A percentile compares a stretch with the other conserved stretches of the same genome.
Conservation (phyloP, 2,797 vertebrate genomes). For the Pangasius macronema region DNA sequence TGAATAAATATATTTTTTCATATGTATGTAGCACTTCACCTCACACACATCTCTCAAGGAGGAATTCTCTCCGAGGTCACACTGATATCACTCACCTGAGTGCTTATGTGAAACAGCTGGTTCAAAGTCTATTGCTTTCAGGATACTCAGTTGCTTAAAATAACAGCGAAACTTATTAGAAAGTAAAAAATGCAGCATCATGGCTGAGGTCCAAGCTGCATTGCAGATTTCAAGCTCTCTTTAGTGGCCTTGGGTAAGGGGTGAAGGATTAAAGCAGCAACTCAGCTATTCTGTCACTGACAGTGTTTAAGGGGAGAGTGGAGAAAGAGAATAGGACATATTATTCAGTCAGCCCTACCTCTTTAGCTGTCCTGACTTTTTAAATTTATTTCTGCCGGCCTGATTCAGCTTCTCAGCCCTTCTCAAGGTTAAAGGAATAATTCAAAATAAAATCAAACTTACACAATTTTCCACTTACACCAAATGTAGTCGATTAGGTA, state of each 20-base stretch:
- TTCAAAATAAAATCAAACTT: too few relatives aligned
- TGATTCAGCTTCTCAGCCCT: neutral
- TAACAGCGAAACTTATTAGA: constrained; percentile 8
- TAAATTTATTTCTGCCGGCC: neutral
- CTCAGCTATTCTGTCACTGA: neutral
- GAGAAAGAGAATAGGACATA: neutral
- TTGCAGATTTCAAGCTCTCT: constrained; percentile 39
- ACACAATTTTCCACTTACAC: neutral
- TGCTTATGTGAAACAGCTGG: neutral
- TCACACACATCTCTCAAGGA: neutral
- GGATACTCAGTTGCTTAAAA: constrained; percentile 6
- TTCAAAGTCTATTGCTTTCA: neutral
- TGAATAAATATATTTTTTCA: neutral
- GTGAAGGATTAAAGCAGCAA: constrained; percentile 2
- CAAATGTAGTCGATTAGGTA: neutral
- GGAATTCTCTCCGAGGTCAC: neutral
- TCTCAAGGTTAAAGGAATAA: neutral
- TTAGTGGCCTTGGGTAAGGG: constrained; percentile 5
- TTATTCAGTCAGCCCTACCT: neutral
- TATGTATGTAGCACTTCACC: neutral
- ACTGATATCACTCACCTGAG: neutral
- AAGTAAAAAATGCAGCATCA: neutral
- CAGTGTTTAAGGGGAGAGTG: neutral
- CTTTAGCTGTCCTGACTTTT: neutral
- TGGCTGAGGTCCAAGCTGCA: constrained; percentile 53